Base-by-base conservation (phyloP, 1,140 invertebrate genomes). In the Polypedilum vanderplanki region DNA sequence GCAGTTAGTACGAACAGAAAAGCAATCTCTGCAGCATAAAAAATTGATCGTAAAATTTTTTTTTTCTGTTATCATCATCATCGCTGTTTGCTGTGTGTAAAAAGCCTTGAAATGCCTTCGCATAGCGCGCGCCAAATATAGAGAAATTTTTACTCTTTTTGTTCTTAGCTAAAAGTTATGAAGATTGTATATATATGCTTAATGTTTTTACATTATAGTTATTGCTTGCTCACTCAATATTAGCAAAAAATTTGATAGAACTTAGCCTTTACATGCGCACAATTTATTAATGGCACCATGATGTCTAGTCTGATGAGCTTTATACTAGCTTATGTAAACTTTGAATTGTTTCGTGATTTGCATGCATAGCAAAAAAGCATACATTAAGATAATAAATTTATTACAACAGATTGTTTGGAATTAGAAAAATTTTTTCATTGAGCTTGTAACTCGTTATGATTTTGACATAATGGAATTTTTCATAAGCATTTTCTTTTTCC, bases 11-110 rank as follows among this genome's bases (percentile, higher is more conserved):
- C 0, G 46, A 57, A 57, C 24, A 33, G 46, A 57, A 57, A 57
- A 57, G 12, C 24, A 57, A 57, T 57, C 46, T 57, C n/a, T 57
- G 12, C 46, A 57, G n/a, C 41, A 46, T 46, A 46, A 46, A 46
- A 46, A 46, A 15, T 57, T 57, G 46, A 57, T 57, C 46, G 46
- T 57, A 57, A 57, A 57, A 57, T 15, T 57, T 57, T 46, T 46
- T 46, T 46, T 57, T 12, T 57, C 15, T 12, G 9, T 57, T 57
- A 57, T 57, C 46, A n/a, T 57, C 46, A 57, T 57, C 10, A 57
- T 57, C 46, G 46, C 15, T 57, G 46, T 57, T n/a, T 15, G 46
- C 12, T n/a, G n/a, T 57, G 46, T n/a, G 46, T n/a, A 15, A 15
- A 57, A n/a, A n/a, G 46, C 46, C 46, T 57, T 57, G 12, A 57